Conservation (phyloP, 2,888 invertebrate species). For the Troglohyphantes excavatus region DNA sequence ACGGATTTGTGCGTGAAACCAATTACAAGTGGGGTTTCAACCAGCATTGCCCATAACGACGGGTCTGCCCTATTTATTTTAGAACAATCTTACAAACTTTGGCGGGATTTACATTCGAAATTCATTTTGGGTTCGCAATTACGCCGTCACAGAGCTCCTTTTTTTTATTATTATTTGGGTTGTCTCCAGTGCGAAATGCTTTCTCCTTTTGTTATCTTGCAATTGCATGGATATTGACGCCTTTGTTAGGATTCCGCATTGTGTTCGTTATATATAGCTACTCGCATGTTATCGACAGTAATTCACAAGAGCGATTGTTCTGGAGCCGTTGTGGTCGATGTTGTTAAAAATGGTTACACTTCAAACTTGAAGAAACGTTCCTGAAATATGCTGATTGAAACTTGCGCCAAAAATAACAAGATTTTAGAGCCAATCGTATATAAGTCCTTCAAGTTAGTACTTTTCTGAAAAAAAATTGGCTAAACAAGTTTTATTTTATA, state of each 20-base stretch:
- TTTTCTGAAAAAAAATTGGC: too few relatives aligned
- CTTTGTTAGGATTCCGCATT: constrained; percentile 41
- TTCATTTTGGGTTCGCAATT: constrained; percentile 47
- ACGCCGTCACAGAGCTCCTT: constrained; percentile 39
- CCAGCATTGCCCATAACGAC: constrained; percentile 7
- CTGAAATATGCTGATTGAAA: not conserved
- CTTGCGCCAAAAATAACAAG: too few relatives aligned
- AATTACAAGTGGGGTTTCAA: constrained; percentile 19
- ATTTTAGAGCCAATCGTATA: too few relatives aligned
- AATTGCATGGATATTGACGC: constrained; percentile 26
- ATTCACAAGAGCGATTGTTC: constrained; percentile 1
- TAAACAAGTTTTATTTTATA: too few relatives aligned
- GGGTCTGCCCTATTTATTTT: constrained; percentile 61
- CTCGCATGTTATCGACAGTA: not conserved
- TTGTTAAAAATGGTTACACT: not conserved
- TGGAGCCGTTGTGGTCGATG: not conserved
- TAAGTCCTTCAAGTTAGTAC: too few relatives aligned
- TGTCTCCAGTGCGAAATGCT: constrained; percentile 4
- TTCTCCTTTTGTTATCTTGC: constrained; percentile 37
- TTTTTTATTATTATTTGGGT: constrained; percentile 43
- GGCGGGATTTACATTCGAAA: constrained; percentile 53
- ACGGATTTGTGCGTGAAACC: constrained; percentile 43
- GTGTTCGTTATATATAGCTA: constrained; percentile 35
- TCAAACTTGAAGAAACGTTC: not conserved
- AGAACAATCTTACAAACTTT: constrained; percentile 58